These are phyloP conservation scores for Smutsia temminckii DNA, from an alignment of 2,797 vertebrate genomes.

Conservation along the genomic window DNA sequence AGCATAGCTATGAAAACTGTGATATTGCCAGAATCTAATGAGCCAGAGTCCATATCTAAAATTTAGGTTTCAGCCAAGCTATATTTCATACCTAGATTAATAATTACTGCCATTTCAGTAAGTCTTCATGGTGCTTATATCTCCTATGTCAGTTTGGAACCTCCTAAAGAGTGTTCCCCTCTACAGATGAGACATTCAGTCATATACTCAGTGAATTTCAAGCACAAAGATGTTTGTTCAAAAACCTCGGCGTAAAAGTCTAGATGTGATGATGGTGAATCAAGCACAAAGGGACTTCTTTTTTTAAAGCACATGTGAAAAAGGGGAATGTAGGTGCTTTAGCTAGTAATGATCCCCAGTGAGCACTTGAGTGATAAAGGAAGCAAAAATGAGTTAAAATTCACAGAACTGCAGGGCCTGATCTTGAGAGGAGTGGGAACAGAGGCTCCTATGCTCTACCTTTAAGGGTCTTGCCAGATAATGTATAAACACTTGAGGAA, in stretches of 20 bases:
- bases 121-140: background rate
- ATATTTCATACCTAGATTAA: conserved; percentile 27
- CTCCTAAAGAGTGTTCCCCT: background rate
- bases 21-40: background rate
- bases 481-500: background rate
- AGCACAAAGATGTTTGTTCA: conserved; percentile 45
- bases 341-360: background rate
- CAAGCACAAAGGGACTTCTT: background rate
- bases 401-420: background rate
- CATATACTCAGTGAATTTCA: conserved; percentile 53
- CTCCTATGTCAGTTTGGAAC: conserved; percentile 29
- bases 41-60: background rate
- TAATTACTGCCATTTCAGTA: background rate
- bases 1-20: background rate
- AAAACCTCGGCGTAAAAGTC: conserved; percentile 35
- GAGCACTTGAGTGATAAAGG: background rate
- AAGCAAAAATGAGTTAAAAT: conserved; percentile 30
- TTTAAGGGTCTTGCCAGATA: background rate
- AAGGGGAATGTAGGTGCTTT: background rate
- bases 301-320: background rate
- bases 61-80: conserved; percentile 18
- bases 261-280: background rate
- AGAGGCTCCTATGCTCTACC: background rate
- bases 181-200: conserved; percentile 3
- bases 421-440: background rate